A percentile compares a stretch with the other conserved stretches of the same genome.
These are phyloP conservation scores for Channallabes apus DNA, from an alignment of 2,797 vertebrate species.

Conservation along the genomic window DNA sequence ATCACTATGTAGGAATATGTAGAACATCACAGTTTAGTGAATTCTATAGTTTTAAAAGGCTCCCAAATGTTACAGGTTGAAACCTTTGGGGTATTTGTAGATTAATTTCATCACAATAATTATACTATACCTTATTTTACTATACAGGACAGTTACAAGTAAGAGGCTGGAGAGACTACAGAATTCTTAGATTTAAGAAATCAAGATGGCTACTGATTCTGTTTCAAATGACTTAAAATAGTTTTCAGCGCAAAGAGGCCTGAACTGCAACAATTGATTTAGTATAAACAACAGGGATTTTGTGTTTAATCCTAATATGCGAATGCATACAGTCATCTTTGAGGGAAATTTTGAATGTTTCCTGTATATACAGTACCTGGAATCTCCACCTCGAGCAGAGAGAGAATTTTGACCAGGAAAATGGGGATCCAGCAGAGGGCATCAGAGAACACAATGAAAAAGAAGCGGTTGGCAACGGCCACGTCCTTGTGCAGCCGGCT, in stretches of 20 bases:
- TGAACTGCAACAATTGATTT: not conserved
- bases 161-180: not conserved
- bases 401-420: slow-evolving; percentile 69
- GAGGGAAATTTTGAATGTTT: not conserved
- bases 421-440: slow-evolving; percentile 85
- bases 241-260: not conserved
- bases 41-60: not conserved
- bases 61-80: not conserved
- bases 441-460: slow-evolving; percentile 76
- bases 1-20: not conserved
- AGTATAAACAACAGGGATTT: not conserved
- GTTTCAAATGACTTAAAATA: not conserved
- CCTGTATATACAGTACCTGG: slow-evolving; percentile 53
- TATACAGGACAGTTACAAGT: not conserved
- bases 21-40: not conserved
- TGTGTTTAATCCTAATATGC: not conserved
- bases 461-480: slow-evolving; percentile 71
- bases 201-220: not conserved
- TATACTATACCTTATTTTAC: not conserved
- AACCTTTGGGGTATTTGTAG: not conserved
- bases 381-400: slow-evolving; percentile 69
- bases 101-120: not conserved
- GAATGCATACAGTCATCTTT: not conserved
- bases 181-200: not conserved
- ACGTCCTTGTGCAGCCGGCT: slow-evolving; percentile 72